Percentiles rank a stretch among this genome's conserved stretches.
phyloP scores from a whole-genome alignment of 2,113 vertebrate genomes.

The Fulmarus glacialis region DNA sequence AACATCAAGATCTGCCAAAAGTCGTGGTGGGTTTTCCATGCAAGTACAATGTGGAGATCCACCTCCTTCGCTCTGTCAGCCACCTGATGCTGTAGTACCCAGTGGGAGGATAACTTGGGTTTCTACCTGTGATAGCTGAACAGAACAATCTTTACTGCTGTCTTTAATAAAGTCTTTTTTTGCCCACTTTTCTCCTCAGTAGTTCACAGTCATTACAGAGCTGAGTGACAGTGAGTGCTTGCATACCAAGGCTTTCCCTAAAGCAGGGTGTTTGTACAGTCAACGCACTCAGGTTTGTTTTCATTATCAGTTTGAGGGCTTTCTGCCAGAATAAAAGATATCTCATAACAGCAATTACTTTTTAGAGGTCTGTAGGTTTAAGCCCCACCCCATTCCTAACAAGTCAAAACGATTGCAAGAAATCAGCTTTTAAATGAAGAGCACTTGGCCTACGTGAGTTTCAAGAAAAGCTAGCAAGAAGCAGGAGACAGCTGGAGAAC shows the following conservation, averaged over 20 bases:
- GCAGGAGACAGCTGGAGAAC: neutral
- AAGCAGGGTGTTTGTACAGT: neutral
- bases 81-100: neutral
- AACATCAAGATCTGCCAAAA: neutral
- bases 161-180: neutral
- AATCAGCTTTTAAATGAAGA: neutral
- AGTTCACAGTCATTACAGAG: neutral
- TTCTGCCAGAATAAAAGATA: neutral
- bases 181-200: neutral
- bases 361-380: neutral
- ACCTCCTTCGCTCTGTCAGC: neutral
- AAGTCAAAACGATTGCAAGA: neutral
- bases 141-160: neutral
- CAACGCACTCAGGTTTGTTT: neutral
- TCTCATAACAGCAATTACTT: neutral
- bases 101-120: neutral
- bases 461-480: neutral
- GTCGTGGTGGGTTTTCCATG: neutral
- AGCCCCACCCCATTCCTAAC: neutral
- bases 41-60: neutral
- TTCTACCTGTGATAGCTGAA: neutral
- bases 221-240: neutral
- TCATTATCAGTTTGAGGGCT: neutral
- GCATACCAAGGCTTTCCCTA: neutral
- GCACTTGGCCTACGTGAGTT: neutral